Evolutionary conservation across 1,140 invertebrate species (phyloP), one percentile per base, ranked within the genome.

Genomic region (Heliconius hewitsoni): DNA sequence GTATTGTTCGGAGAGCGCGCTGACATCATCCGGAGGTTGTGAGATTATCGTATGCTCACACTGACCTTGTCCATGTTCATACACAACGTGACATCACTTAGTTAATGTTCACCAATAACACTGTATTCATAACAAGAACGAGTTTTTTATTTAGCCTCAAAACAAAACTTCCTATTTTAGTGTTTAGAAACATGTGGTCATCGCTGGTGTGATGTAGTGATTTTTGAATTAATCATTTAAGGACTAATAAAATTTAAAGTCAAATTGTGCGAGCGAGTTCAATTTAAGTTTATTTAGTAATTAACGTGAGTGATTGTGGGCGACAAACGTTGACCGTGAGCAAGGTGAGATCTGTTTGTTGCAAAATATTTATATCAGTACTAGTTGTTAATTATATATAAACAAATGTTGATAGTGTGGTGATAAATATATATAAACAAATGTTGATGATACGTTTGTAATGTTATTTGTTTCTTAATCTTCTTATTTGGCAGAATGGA

Each of bases 1-100:
- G 76, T 82, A 82, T 84, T 82, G 83, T 84, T 79, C 76, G 60
- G 71, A 39, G 74, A 74, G 82, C 71, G 77, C 84, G 85, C 80
- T 93, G 90, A 92, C 91, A 90, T 93, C 92, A 94, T 85, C 86
- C 84, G 86, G 86, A 90, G 89, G 87, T 89, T 89, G 84, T 83
- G 86, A 89, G 92, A 92, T 93, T 91, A 93, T 88, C 87, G 86
- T 85, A 75, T 84, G 87, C 76, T 72, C 86, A 86, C 86, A 86
- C 73, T 84, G 91, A 81, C 91, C 90, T 91, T 87, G 90, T 85
- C 85, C 89, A 84, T 87, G 86, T 87, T 89, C 84, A 85, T 88
- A 91, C 82, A 87, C 86, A 86, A 86, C 85, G 88, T 94, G 91
- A 94, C 91, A 94, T 93, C 91, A 94, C 87, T 86, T 82, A 84